Conservation (phyloP, 2,888 invertebrate genomes). For the Pandemis cinnamomeana region DNA sequence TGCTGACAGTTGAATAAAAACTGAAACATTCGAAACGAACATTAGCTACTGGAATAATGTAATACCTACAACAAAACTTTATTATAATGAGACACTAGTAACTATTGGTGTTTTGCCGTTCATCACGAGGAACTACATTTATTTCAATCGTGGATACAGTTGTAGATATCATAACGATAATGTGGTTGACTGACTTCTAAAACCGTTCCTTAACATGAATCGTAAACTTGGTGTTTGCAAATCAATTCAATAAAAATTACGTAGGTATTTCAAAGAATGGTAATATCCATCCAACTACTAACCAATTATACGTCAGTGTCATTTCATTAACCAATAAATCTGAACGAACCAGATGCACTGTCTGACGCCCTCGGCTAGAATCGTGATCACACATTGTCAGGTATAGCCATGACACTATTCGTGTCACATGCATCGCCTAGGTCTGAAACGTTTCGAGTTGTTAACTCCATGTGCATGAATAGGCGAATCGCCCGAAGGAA, state of each 20-base stretch:
- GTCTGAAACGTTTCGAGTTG: not conserved
- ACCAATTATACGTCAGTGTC: too few relatives aligned
- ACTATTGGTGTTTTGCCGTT: not conserved
- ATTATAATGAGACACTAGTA: not conserved
- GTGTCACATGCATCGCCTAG: not conserved
- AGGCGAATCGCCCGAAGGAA: conserved; percentile 25
- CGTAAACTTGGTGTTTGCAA: too few relatives aligned
- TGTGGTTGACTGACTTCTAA: conserved; percentile 2
- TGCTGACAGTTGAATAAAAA: too few relatives aligned
- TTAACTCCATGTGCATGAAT: not conserved
- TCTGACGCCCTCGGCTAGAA: not conserved
- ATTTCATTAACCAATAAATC: not conserved
- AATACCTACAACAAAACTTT: too few relatives aligned
- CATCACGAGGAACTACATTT: not conserved
- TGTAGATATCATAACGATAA: not conserved
- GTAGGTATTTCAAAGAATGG: too few relatives aligned
- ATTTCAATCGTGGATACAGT: not conserved
- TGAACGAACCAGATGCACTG: not conserved
- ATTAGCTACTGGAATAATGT: too few relatives aligned
- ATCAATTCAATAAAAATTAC: too few relatives aligned
- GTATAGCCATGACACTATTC: conserved; percentile 6
- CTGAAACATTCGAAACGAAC: too few relatives aligned
- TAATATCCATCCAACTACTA: too few relatives aligned
- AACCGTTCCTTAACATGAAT: not conserved
- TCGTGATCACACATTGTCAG: conserved; percentile 10